Conservation (phyloP, 2,113 vertebrate species). For the Illadopsis cleaveri region DNA sequence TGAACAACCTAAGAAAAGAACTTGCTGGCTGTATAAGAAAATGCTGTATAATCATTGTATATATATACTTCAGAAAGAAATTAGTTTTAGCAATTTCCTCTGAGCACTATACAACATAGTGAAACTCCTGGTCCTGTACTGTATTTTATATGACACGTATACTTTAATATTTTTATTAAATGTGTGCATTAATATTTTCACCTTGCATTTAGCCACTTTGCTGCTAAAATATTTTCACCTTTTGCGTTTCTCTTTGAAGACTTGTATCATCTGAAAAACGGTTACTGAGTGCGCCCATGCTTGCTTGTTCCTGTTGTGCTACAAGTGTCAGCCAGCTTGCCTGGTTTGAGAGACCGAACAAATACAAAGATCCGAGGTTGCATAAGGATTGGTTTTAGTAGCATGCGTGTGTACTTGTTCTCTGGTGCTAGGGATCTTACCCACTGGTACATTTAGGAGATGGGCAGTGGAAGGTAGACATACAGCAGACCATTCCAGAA, state of each 20-base stretch:
- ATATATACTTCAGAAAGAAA: slow-evolving; percentile 78
- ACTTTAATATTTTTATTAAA: slow-evolving; percentile 75
- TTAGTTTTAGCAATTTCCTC: slow-evolving; percentile 81
- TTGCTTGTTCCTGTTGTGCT: slow-evolving; percentile 27
- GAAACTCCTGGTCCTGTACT: slow-evolving; percentile 89
- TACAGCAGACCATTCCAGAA: neutral
- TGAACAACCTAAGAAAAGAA: slow-evolving; percentile 86
- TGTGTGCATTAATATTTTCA: slow-evolving; percentile 77
- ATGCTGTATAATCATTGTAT: slow-evolving; percentile 72
- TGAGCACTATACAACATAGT: slow-evolving; percentile 84
- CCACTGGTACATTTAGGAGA: neutral
- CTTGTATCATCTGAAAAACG: neutral
- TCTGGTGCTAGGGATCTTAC: neutral
- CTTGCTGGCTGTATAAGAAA: slow-evolving; percentile 90
- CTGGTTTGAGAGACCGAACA: neutral
- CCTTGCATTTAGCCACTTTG: slow-evolving; percentile 86
- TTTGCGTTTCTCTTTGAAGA: slow-evolving; percentile 66
- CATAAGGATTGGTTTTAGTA: neutral
- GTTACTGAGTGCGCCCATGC: neutral
- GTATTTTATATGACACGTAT: slow-evolving; percentile 90
- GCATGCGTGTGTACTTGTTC: neutral
- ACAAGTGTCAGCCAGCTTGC: slow-evolving; percentile 6
- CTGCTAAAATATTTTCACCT: slow-evolving; percentile 83
- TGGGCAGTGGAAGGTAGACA: neutral
- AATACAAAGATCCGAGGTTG: neutral